Evolutionary conservation across 2,113 vertebrate species (phyloP).

Genomic region (Micronycteris hirsuta): DNA sequence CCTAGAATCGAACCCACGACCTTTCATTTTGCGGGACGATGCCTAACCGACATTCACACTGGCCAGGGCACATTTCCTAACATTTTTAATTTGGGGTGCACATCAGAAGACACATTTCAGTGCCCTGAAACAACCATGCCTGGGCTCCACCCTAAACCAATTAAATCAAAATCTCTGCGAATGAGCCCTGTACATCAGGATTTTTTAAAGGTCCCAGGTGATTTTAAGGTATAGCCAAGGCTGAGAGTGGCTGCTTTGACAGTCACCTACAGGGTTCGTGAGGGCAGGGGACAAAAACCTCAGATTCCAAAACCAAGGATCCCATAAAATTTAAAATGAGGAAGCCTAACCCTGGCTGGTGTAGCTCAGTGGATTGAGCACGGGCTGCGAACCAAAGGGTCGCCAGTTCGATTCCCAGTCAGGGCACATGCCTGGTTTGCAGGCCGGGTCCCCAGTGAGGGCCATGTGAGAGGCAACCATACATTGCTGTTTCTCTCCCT

Average conservation of each 20-base stretch:
- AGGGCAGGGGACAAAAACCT: background rate
- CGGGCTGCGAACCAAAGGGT: too few species aligned
- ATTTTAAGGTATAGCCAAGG: background rate
- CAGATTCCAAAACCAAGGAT: background rate
- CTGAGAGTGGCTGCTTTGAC: background rate
- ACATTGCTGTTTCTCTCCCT: too few species aligned
- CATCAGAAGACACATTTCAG: background rate
- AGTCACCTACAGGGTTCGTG: background rate
- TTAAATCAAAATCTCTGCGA: background rate
- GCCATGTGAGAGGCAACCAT: too few species aligned
- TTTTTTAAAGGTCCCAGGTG: background rate
- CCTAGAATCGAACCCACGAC: too few species aligned
- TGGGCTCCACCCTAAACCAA: background rate
- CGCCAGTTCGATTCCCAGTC: too few species aligned
- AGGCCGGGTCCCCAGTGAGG: too few species aligned
- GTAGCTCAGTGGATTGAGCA: too few species aligned
- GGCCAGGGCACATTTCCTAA: background rate
- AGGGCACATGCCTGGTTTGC: too few species aligned
- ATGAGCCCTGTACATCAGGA: background rate
- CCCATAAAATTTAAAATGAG: background rate
- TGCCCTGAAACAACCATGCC: background rate
- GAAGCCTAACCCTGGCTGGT: too few species aligned
- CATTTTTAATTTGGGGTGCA: background rate
- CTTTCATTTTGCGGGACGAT: too few species aligned
- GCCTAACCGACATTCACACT: too few species aligned